These are phyloP conservation scores for Eupithecia vulgata DNA, from an alignment of 2,888 invertebrate genomes.

Conservation along the genomic window DNA sequence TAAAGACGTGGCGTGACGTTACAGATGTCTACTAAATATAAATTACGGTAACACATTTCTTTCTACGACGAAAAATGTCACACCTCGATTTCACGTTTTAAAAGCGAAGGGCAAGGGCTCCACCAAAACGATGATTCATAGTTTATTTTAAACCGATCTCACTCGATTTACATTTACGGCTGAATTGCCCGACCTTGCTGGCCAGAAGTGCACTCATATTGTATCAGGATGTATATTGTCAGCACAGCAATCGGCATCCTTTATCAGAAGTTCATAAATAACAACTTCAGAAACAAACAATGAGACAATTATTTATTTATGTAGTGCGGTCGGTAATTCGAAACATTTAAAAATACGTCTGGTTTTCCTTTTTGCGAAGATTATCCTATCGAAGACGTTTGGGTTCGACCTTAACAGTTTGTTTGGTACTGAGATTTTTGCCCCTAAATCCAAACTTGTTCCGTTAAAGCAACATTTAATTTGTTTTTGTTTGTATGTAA, in stretches of 20 bases:
- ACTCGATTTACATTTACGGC: conserved; percentile 58
- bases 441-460: neutral
- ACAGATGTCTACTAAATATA: neutral
- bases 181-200: conserved; percentile 56
- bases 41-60: neutral
- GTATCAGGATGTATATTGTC: conserved; percentile 30
- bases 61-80: neutral
- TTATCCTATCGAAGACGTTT: neutral
- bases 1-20: neutral
- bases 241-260: neutral
- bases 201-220: conserved; percentile 31
- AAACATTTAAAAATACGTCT: neutral
- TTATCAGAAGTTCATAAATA: conserved; percentile 20
- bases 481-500: neutral
- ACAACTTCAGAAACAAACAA: conserved; percentile 8
- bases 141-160: conserved; percentile 29
- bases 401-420: neutral
- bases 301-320: neutral
- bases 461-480: neutral
- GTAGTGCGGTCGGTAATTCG: neutral
- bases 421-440: neutral
- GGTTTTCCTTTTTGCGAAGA: neutral
- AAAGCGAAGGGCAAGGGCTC: conserved; percentile 8
- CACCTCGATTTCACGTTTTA: neutral
- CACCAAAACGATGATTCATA: conserved; percentile 39